Percentiles rank a stretch among this genome's conserved stretches.
These are phyloP conservation scores for Trachurus trachurus DNA, from an alignment of 2,797 vertebrate genomes.

Conservation along the genomic window DNA sequence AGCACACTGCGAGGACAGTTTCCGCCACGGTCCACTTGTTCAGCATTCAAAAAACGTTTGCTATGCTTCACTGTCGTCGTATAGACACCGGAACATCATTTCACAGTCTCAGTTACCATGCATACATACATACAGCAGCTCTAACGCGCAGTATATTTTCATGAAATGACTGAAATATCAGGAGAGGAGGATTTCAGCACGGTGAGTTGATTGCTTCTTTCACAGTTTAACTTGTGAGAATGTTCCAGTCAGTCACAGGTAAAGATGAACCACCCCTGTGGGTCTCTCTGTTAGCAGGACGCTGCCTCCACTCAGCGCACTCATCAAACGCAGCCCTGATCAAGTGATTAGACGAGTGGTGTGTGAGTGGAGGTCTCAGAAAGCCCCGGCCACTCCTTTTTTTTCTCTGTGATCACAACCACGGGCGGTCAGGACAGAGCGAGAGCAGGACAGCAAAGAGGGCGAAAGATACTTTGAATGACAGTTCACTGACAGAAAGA, in stretches of 20 bases:
- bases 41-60: conserved; percentile 54
- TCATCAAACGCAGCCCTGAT: conserved; percentile 73
- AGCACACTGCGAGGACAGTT: conserved; percentile 64
- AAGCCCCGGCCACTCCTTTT: conserved; percentile 1
- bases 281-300: conserved; percentile 25
- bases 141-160: not conserved
- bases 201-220: not conserved
- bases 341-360: conserved; percentile 78
- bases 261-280: conserved; percentile 39
- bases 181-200: not conserved
- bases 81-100: not conserved
- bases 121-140: not conserved
- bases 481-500: conserved; percentile 77
- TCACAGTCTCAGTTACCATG: not conserved
- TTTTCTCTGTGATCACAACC: conserved; percentile 35
- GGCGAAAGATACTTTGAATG: conserved; percentile 59
- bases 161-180: not conserved
- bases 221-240: conserved; percentile 8
- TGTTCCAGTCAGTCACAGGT: conserved; percentile 60
- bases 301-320: conserved; percentile 39
- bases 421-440: conserved; percentile 17
- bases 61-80: conserved; percentile 28
- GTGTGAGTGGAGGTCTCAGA: conserved; percentile 34
- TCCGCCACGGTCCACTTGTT: conserved; percentile 44
- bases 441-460: conserved; percentile 30